Base-by-base conservation (phyloP, 2,797 vertebrate genomes). In the Sphaeramia orbicularis region DNA sequence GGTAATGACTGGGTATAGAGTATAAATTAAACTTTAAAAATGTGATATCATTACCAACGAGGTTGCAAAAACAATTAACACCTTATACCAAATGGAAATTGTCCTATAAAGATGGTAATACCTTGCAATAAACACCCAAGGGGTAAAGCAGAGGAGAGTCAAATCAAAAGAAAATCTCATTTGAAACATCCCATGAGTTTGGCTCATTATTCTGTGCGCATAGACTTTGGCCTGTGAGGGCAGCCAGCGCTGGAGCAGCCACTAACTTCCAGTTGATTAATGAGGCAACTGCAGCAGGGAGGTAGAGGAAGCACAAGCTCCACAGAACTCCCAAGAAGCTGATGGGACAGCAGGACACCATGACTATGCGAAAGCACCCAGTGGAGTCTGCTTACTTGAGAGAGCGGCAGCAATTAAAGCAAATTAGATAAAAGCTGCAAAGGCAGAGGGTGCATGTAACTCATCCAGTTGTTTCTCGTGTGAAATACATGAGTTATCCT, bases 251-350 rank as follows among this genome's bases (percentile, higher is more conserved):
- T 89, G 70, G 86, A 85, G 77, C 93, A 93, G 94, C 89, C 92
- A 87, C 94, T 95, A 96, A 94, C 93, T 94, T 96, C 93, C 88
- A 85, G 81, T 92, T 96, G 96, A 98, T 97, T 95, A 96, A 97
- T 96, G 94, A 91, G 93, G 92, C 94, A 90, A 93, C 91, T 92
- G 94, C 89, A 85, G 88, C 76, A 74, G 86, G 75, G 86, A 87
- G 94, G 87, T 64, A 86, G 87, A 94, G 91, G 93, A 94, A 70
- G 84, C 92, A 86, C 65, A 42, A 82, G 86, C 85, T 75, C 74
- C 66, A 64, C 71, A 94, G 87, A 93, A 94, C 93, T 81, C 88
- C 91, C 88, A 93, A 92, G 93, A 94, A 93, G 91, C 90, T 83
- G 92, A 82, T 86, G 88, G 91, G 89, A 93, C 94, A 91, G 86